Percentiles rank a stretch among this genome's conserved stretches.
These are phyloP conservation scores for Lineus longissimus DNA, from an alignment of 1,140 invertebrate species.

Conservation along the genomic window DNA sequence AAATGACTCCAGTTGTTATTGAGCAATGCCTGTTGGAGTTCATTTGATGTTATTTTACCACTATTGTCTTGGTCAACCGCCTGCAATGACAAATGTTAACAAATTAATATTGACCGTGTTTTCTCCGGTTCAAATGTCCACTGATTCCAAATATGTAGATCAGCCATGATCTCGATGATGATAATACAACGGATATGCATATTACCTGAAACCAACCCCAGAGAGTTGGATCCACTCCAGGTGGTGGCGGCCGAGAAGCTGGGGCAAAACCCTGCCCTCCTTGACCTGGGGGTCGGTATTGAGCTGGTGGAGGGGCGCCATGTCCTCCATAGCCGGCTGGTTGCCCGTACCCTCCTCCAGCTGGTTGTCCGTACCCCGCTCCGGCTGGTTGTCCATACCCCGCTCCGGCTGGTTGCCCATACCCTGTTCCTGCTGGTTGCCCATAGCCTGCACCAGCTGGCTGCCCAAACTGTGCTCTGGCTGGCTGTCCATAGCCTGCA, in stretches of 20 bases:
- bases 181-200: too few species aligned
- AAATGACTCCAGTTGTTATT: constrained; percentile 54
- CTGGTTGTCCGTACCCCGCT: constrained; percentile 8
- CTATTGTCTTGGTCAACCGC: constrained; percentile 78
- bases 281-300: neutral
- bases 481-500: constrained; percentile 14
- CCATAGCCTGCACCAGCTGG: constrained; percentile 9
- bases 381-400: constrained; percentile 15
- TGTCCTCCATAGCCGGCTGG: constrained; percentile 7
- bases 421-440: constrained; percentile 8
- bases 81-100: constrained; percentile 34
- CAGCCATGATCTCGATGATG: too few species aligned
- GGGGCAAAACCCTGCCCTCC: neutral
- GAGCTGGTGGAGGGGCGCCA: neutral
- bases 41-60: constrained; percentile 46
- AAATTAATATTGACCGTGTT: neutral
- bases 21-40: constrained; percentile 48
- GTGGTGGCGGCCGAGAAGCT: constrained; percentile 19
- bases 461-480: constrained; percentile 10
- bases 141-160: too few species aligned
- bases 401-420: constrained; percentile 12
- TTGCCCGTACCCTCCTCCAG: constrained; percentile 7
- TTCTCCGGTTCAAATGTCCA: neutral
- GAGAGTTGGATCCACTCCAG: constrained; percentile 62
- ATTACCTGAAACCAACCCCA: constrained; percentile 52